Conservation (phyloP, 1,140 invertebrate genomes). For the Rhagoletis pomonella region DNA sequence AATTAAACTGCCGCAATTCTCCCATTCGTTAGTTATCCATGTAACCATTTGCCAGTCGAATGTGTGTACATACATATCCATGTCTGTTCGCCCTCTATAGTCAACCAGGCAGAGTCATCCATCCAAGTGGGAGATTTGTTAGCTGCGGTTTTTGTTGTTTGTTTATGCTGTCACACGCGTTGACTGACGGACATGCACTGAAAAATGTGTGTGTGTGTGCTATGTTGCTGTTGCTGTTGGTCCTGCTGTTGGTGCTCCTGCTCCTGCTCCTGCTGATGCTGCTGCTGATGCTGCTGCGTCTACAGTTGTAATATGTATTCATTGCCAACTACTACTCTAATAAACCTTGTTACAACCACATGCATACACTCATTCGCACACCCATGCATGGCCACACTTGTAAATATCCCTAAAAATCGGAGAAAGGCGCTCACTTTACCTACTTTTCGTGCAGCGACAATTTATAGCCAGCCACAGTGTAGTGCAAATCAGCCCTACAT, state of each 20-base stretch:
- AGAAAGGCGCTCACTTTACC: constrained; percentile 50
- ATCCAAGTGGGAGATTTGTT: constrained; percentile 30
- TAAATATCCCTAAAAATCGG: constrained; percentile 41
- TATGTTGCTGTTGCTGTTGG: background rate
- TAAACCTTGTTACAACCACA: constrained; percentile 13
- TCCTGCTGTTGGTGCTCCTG: background rate
- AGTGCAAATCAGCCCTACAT: background rate
- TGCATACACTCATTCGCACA: background rate
- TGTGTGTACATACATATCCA: background rate
- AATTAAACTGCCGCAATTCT: constrained; percentile 50
- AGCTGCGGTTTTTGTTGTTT: constrained; percentile 45
- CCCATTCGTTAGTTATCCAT: background rate
- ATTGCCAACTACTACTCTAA: constrained; percentile 47
- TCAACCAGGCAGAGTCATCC: background rate
- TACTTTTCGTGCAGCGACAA: constrained; percentile 38
- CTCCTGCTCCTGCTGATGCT: background rate
- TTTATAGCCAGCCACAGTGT: background rate
- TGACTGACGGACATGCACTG: background rate
- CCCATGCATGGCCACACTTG: background rate
- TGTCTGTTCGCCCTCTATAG: background rate
- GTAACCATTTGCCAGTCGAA: background rate
- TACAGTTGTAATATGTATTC: constrained; percentile 29
- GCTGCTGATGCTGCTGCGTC: background rate
- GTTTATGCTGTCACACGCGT: constrained; percentile 44
- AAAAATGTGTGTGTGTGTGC: background rate